These are phyloP conservation scores for Caenorhabditis sulstoni DNA, from an alignment of 2,888 invertebrate genomes.

Conservation along the genomic window DNA sequence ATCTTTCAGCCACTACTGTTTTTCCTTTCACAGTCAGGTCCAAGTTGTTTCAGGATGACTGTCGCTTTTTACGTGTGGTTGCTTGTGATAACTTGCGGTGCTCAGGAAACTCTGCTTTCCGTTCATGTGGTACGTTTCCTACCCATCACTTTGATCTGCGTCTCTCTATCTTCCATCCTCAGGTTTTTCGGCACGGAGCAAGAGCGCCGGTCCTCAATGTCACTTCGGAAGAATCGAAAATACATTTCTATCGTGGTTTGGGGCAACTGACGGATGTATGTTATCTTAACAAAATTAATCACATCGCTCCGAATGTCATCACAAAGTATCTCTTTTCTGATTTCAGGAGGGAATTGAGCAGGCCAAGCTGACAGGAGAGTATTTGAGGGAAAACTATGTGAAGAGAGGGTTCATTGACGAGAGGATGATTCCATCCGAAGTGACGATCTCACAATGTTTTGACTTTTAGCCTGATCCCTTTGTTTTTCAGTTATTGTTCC, in stretches of 20 bases:
- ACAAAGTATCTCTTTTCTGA: neutral
- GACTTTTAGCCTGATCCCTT: neutral
- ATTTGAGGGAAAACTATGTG: slow-evolving; percentile 49
- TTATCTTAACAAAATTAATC: slow-evolving; percentile 53
- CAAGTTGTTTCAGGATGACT: slow-evolving; percentile 35
- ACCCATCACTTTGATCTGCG: neutral
- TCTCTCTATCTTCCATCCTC: neutral
- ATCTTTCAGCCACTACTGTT: neutral
- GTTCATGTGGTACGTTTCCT: slow-evolving; percentile 50
- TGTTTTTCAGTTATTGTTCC: slow-evolving; percentile 54
- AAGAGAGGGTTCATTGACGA: slow-evolving; percentile 50
- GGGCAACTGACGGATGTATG: slow-evolving; percentile 66
- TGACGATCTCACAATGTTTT: slow-evolving; percentile 7
- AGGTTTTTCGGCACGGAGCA: slow-evolving; percentile 67
- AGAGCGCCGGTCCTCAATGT: slow-evolving; percentile 60
- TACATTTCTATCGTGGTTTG: slow-evolving; percentile 60
- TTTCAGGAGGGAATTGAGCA: slow-evolving; percentile 61
- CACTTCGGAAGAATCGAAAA: slow-evolving; percentile 55
- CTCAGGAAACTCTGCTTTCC: slow-evolving; percentile 30
- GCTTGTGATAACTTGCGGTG: slow-evolving; percentile 15
- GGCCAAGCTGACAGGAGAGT: slow-evolving; percentile 51
- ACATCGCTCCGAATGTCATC: neutral
- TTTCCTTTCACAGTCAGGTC: neutral
- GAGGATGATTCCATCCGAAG: slow-evolving; percentile 53
- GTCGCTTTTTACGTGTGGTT: slow-evolving; percentile 31